Percentiles rank a stretch among this genome's conserved stretches.
phyloP scores from a whole-genome alignment of 2,888 invertebrate species.

The Neoaliturus tenellus region DNA sequence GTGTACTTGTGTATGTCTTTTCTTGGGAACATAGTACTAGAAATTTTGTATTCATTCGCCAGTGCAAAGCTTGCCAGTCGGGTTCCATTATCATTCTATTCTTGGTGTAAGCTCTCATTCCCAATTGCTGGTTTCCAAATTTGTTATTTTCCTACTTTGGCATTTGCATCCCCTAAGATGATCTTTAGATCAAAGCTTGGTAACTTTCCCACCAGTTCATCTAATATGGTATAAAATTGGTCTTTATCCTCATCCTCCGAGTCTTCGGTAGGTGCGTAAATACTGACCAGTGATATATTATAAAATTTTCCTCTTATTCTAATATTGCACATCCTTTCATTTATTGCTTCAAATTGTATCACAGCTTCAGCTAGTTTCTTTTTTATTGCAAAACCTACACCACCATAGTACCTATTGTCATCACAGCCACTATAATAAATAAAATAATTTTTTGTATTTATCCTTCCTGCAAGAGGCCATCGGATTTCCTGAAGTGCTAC shows the following conservation, averaged over 20 bases:
- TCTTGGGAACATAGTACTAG: constrained; percentile 23
- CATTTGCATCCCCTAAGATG: constrained; percentile 33
- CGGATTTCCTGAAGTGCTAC: constrained; percentile 2
- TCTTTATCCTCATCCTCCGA: constrained; percentile 32
- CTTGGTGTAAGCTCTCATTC: constrained; percentile 28
- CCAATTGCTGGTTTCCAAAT: constrained; percentile 38
- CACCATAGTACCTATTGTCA: constrained; percentile 8
- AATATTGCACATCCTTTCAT: constrained; percentile 18
- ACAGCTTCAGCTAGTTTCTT: too few relatives aligned
- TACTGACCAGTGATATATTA: constrained; percentile 45
- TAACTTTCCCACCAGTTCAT: constrained; percentile 42
- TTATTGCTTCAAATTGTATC: too few relatives aligned
- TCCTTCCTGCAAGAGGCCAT: constrained; percentile 3
- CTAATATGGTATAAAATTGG: neutral
- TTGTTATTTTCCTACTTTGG: constrained; percentile 18
- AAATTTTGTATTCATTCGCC: constrained; percentile 45
- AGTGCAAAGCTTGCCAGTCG: constrained; percentile 52
- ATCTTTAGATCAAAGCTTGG: constrained; percentile 41
- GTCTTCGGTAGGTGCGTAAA: constrained; percentile 48
- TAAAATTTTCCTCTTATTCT: constrained; percentile 39
- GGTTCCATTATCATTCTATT: constrained; percentile 40
- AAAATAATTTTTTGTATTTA: neutral
- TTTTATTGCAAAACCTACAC: constrained; percentile 13
- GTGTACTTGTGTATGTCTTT: constrained; percentile 23
- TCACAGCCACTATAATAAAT: constrained; percentile 11